Evolutionary conservation across 1,140 invertebrate genomes (phyloP).

Genomic region (Notospermus geniculatus): DNA sequence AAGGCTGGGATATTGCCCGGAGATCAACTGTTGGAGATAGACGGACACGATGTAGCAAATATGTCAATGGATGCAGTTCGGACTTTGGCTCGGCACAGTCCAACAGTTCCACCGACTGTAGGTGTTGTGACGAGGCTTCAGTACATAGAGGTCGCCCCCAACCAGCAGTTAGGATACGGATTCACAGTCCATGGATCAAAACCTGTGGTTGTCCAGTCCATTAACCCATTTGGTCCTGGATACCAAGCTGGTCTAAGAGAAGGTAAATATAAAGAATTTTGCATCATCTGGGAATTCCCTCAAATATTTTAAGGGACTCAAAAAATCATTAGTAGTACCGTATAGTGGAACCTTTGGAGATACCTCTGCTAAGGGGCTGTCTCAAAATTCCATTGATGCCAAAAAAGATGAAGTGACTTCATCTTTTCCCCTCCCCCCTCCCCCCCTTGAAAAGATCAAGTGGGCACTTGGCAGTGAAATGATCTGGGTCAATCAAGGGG

Average conservation of each 20-base stretch:
- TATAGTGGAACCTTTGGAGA: too few species aligned
- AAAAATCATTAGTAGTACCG: too few species aligned
- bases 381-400: too few species aligned
- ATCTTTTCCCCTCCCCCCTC: too few species aligned
- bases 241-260: conserved; percentile 39
- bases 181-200: conserved; percentile 36
- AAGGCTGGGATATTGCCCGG: conserved; percentile 46
- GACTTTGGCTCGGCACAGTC: conserved; percentile 36
- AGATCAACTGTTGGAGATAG: conserved; percentile 51
- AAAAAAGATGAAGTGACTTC: too few species aligned
- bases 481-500: too few species aligned
- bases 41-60: conserved; percentile 48
- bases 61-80: conserved; percentile 41
- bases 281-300: too few species aligned
- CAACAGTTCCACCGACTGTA: conserved; percentile 36
- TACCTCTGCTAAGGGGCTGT: too few species aligned
- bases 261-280: conserved; percentile 28
- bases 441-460: too few species aligned
- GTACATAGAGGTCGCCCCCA: conserved; percentile 29
- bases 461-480: too few species aligned
- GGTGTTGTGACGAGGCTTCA: conserved; percentile 46
- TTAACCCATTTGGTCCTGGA: conserved; percentile 43
- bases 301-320: too few species aligned
- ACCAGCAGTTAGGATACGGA: conserved; percentile 37
- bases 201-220: conserved; percentile 37